These are phyloP conservation scores for Stegodyphus mimosarum DNA, from an alignment of 1,140 invertebrate genomes.

Conservation along the genomic window DNA sequence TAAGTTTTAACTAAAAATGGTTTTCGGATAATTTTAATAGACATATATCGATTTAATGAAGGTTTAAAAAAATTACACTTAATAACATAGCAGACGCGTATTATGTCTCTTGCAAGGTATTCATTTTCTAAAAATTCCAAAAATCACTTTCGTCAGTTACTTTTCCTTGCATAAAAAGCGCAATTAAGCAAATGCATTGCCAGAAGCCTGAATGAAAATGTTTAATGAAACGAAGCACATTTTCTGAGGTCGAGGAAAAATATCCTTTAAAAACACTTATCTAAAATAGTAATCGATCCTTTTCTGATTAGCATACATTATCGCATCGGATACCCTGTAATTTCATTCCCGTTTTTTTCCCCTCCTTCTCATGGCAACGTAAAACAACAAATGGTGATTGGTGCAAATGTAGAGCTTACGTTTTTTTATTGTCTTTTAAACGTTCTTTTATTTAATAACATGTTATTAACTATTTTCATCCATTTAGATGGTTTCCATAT, in stretches of 20 bases:
- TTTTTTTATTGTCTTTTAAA: too few species aligned
- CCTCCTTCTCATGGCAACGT: background rate
- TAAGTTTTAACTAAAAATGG: too few species aligned
- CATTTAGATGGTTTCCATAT: too few species aligned
- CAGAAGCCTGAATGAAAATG: background rate
- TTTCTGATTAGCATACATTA: conserved; percentile 53
- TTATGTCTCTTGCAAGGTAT: too few species aligned
- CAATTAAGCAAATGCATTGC: background rate
- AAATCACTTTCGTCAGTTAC: background rate
- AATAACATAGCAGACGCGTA: too few species aligned
- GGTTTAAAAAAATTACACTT: too few species aligned
- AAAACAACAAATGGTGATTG: conserved; percentile 6
- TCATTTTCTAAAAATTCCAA: too few species aligned
- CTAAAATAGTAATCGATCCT: conserved; percentile 39
- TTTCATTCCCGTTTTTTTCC: conserved; percentile 14
- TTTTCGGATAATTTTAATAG: too few species aligned
- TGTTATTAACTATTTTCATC: too few species aligned
- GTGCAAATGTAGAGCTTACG: background rate
- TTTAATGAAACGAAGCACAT: background rate
- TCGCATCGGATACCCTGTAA: background rate
- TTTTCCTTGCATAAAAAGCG: background rate
- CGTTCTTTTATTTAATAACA: too few species aligned
- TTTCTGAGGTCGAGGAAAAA: background rate
- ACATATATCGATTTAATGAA: too few species aligned
- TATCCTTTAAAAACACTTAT: conserved; percentile 44